Conservation (phyloP, 2,888 invertebrate species). For the Entomobrya proxima region DNA sequence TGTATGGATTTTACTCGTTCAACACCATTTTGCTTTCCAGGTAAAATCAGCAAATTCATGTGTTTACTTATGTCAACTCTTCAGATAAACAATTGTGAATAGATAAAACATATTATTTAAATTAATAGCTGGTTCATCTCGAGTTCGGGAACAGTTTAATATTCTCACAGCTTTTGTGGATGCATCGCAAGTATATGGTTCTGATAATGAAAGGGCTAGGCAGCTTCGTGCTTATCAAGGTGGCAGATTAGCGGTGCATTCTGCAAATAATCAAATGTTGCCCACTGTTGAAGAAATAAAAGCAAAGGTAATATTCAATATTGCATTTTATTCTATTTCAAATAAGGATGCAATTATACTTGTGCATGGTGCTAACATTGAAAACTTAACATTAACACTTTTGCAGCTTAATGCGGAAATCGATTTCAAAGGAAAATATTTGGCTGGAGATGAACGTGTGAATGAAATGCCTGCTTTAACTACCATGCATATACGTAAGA, state of each 20-base stretch:
- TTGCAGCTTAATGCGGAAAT: slow-evolving; percentile 38
- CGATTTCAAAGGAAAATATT: slow-evolving; percentile 72
- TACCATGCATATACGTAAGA: slow-evolving; percentile 69
- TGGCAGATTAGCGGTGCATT: too few species aligned
- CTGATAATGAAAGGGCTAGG: slow-evolving; percentile 53
- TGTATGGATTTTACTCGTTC: slow-evolving; percentile 73
- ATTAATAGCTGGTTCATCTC: too few species aligned
- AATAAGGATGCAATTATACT: not conserved
- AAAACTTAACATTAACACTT: too few species aligned
- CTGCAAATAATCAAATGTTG: not conserved
- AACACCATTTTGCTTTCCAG: slow-evolving; percentile 70
- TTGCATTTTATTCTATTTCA: not conserved
- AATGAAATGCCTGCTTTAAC: slow-evolving; percentile 74
- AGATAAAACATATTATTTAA: too few species aligned
- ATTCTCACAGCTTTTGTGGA: slow-evolving; percentile 71
- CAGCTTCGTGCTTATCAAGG: slow-evolving; percentile 62
- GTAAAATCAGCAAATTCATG: slow-evolving; percentile 59
- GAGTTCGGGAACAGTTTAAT: slow-evolving; percentile 71
- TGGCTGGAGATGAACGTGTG: slow-evolving; percentile 72
- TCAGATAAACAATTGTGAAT: too few species aligned
- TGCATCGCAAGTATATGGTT: slow-evolving; percentile 69
- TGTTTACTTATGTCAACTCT: too few species aligned
- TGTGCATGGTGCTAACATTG: too few species aligned
- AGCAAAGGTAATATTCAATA: slow-evolving; percentile 9
- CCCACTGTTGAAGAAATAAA: slow-evolving; percentile 45